Conservation (phyloP, 2,797 vertebrate species). For the Morus bassanus region DNA sequence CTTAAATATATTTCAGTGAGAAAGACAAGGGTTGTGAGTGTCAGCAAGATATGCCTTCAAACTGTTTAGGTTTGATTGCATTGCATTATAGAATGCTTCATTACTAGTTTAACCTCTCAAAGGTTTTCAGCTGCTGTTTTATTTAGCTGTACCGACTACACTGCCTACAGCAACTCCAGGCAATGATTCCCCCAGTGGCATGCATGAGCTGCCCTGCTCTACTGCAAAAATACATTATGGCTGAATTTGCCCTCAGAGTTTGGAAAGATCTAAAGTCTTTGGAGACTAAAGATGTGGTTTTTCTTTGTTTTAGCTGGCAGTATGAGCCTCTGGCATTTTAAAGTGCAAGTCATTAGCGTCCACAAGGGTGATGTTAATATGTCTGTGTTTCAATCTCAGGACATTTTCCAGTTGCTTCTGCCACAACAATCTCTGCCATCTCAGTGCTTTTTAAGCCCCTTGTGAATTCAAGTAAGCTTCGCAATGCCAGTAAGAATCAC, state of each 20-base stretch:
- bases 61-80: constrained; percentile 72
- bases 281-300: constrained; percentile 79
- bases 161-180: constrained; percentile 74
- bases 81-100: constrained; percentile 74
- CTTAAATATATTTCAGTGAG: constrained; percentile 23
- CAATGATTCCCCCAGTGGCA: constrained; percentile 76
- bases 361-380: constrained; percentile 81
- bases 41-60: constrained; percentile 59
- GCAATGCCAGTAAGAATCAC: constrained; percentile 71
- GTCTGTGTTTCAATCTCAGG: constrained; percentile 83
- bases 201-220: constrained; percentile 72
- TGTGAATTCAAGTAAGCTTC: constrained; percentile 76
- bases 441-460: constrained; percentile 77
- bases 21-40: constrained; percentile 14
- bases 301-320: constrained; percentile 81
- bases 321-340: constrained; percentile 80
- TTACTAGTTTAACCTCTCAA: constrained; percentile 74
- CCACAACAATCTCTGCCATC: constrained; percentile 83
- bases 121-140: constrained; percentile 78
- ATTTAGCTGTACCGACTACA: constrained; percentile 75
- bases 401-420: constrained; percentile 85
- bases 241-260: constrained; percentile 78
- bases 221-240: constrained; percentile 75
- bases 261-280: constrained; percentile 81
- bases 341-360: constrained; percentile 82